Conservation (phyloP, 2,797 vertebrate species). For the Notoglanidium macrostoma region DNA sequence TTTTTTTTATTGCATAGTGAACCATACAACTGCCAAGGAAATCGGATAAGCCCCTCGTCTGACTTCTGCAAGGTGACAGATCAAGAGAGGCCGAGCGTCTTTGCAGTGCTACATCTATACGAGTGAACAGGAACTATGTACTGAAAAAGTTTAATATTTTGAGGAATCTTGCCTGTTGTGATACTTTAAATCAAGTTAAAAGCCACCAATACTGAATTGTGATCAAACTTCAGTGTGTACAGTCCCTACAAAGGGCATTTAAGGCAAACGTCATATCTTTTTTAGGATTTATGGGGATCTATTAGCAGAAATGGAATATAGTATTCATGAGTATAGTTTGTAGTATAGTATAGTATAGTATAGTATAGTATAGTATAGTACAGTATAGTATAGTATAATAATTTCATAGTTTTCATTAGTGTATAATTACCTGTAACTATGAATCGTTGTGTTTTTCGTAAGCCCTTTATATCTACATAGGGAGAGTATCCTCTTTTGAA, state of each 20-base stretch:
- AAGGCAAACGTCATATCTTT: slow-evolving; percentile 65
- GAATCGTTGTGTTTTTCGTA: too few relatives aligned
- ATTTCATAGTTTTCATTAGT: too few relatives aligned
- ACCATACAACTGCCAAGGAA: slow-evolving; percentile 44
- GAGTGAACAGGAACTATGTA: background rate
- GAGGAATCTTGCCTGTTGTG: background rate
- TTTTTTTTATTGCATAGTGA: slow-evolving; percentile 42
- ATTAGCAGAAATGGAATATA: too few relatives aligned
- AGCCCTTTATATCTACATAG: too few relatives aligned
- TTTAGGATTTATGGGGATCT: slow-evolving; percentile 34
- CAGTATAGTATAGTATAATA: too few relatives aligned
- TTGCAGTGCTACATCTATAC: background rate
- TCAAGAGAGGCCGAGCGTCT: slow-evolving; percentile 9
- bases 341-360: too few relatives aligned
- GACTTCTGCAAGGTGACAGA: slow-evolving; percentile 23
- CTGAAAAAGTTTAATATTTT: slow-evolving; percentile 4
- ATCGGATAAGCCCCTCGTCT: slow-evolving; percentile 19
- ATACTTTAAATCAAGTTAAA: slow-evolving; percentile 1
- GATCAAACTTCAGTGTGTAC: background rate
- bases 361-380: too few relatives aligned
- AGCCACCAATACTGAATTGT: background rate
- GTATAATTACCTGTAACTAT: too few relatives aligned
- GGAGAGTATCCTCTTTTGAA: too few relatives aligned
- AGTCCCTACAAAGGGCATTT: slow-evolving; percentile 72
- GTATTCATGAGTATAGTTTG: too few relatives aligned